Evolutionary conservation across 2,888 invertebrate genomes (phyloP).

Genomic region (Brenthis hecate): DNA sequence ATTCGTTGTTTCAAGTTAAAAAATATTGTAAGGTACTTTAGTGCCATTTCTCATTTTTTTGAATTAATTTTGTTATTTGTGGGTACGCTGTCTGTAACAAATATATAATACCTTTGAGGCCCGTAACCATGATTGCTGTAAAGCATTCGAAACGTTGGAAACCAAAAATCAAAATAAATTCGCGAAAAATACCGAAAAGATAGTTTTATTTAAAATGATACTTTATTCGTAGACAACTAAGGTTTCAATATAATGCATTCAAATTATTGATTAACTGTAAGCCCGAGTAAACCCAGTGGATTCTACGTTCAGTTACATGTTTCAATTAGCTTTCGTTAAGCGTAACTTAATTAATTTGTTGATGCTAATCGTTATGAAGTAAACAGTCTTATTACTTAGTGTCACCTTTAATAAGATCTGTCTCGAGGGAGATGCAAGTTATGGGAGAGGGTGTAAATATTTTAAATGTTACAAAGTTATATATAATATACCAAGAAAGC

Average conservation of each 20-base stretch:
- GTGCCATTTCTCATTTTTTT: no score
- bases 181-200: no score
- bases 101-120: no score
- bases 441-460: slow-evolving; percentile 27
- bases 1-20: no score
- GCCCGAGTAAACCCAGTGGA: neutral
- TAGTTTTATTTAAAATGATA: no score
- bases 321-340: slow-evolving; percentile 27
- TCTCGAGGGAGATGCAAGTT: slow-evolving; percentile 27
- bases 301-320: slow-evolving; percentile 16
- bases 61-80: no score
- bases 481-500: slow-evolving; percentile 9
- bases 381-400: slow-evolving; percentile 36
- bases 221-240: no score
- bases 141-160: no score
- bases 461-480: slow-evolving; percentile 9
- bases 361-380: slow-evolving; percentile 31
- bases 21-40: no score
- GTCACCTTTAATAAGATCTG: slow-evolving; percentile 44
- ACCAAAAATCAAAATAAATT: no score
- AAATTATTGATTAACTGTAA: neutral
- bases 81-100: no score
- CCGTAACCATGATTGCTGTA: no score
- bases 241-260: neutral
- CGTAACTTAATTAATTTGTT: slow-evolving; percentile 32